Base-by-base conservation (phyloP, 2,113 vertebrate genomes). In the Oryzias javanicus region DNA sequence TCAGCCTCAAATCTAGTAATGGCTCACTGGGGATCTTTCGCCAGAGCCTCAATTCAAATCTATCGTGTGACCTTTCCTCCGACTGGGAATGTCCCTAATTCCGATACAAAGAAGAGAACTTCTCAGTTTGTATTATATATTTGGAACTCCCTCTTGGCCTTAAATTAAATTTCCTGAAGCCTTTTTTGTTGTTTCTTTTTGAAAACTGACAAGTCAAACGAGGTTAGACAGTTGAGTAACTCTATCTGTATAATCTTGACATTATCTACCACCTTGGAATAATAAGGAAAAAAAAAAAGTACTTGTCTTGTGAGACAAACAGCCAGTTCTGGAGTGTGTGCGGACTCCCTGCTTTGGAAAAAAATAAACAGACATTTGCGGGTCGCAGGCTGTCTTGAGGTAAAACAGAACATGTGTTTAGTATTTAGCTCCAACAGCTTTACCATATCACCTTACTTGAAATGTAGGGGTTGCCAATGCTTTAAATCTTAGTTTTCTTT, bases 11-110 rank as follows among this genome's bases (percentile, higher is more conserved):
- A 63, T n/a, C 6, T 29, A 49, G 64, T 63, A 0, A 67, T 58
- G 69, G 59, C 68, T 65, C 62, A 62, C 8, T 40, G 44, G 41
- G 45, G 75, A 22, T 18, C 41, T 16, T 8, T 64, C 63, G 64
- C 79, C 74, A 65, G 49, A 49, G 40, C 49, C 72, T 79, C 79
- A 83, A 78, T 74, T 79, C 79, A 83, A 78, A 81, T 12, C 46
- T 63, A 70, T 45, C 50, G 70, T 49, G 16, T 70, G 41, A 35
- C 68, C 66, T 49, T 60, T 49, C 19, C n/a, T 13, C 18, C 18
- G 17, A 46, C 52, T 68, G 60, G 59, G 60, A 74, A 62, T n/a
- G 41, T 72, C 66, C 67, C 13, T 60, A 42, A 72, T 19, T 66
- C 59, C 55, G 17, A 71, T 45, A 70, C 54, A 51, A 50, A 61